phyloP scores from a whole-genome alignment of 2,888 invertebrate species.

The Sceliomorpha sp. region DNA sequence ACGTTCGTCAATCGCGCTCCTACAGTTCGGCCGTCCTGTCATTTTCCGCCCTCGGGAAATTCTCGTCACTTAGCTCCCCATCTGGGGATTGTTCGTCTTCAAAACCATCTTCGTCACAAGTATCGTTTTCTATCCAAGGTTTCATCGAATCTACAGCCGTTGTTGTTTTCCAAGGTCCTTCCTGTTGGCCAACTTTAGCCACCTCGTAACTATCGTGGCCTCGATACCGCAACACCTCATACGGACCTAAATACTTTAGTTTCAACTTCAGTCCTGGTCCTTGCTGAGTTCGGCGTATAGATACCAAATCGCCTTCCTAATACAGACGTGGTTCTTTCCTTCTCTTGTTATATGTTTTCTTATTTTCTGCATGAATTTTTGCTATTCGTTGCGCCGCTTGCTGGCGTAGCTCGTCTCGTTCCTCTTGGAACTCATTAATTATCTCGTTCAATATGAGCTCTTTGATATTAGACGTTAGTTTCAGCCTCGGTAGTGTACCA shows the following conservation, averaged over 20 bases:
- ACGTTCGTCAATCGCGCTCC: not conserved
- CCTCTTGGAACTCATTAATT: not conserved
- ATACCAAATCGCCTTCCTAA: not conserved
- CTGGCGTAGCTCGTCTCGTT: not conserved
- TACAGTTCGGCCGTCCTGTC: constrained; percentile 5
- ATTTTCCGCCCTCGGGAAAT: constrained; percentile 4
- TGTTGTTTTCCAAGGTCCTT: constrained; percentile 1
- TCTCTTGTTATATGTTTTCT: constrained; percentile 3
- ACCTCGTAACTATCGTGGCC: constrained; percentile 3
- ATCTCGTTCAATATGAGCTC: too few species aligned
- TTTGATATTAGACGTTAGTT: not conserved
- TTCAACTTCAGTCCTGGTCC: constrained; percentile 3
- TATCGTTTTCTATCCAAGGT: not conserved
- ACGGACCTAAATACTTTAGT: constrained; percentile 3
- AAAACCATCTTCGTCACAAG: constrained; percentile 1
- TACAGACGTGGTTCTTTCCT: not conserved
- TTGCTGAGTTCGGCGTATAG: constrained; percentile 6
- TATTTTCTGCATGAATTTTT: constrained; percentile 2
- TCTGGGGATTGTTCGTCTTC: constrained; percentile 1
- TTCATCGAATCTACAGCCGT: constrained; percentile 5
- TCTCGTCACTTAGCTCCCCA: not conserved
- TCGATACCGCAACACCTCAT: constrained; percentile 2
- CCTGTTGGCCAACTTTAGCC: constrained; percentile 3
- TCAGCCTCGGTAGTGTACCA: not conserved
- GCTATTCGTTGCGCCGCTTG: constrained; percentile 1